A percentile compares a stretch with the other conserved stretches of the same genome.
These are phyloP conservation scores for Haemorhous mexicanus DNA, from an alignment of 2,113 vertebrate genomes.

Conservation along the genomic window DNA sequence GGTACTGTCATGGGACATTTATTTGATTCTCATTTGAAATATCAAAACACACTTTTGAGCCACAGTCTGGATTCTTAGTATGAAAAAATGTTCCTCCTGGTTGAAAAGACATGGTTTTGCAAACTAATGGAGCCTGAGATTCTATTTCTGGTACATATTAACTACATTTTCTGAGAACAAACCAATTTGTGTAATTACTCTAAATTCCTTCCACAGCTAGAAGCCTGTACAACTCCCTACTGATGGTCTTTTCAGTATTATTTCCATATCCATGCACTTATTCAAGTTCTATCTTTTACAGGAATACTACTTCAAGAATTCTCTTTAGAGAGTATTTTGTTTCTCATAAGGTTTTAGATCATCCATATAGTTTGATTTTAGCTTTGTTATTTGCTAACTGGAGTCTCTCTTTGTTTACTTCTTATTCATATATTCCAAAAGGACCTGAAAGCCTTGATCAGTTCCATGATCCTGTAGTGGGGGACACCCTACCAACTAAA, in stretches of 20 bases:
- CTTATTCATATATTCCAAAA: not conserved
- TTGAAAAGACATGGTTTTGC: not conserved
- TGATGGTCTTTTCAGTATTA: not conserved
- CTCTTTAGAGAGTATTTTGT: not conserved
- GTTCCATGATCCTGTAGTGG: not conserved
- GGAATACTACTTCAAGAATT: not conserved
- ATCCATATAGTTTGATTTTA: not conserved
- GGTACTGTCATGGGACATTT: not conserved
- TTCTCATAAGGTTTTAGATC: not conserved
- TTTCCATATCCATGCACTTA: not conserved
- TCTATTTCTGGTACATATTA: constrained; percentile 27
- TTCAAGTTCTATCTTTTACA: not conserved
- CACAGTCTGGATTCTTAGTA: not conserved
- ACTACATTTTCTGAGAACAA: constrained; percentile 26
- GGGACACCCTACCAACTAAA: not conserved
- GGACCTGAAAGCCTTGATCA: not conserved
- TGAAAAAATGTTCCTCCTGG: not conserved
- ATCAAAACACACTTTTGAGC: constrained; percentile 27
- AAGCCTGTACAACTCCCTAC: not conserved
- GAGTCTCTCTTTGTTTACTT: not conserved
- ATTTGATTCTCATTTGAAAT: constrained; percentile 21
- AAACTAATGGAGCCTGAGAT: not conserved
- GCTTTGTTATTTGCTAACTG: not conserved
- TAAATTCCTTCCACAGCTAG: constrained; percentile 12
- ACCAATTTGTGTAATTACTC: not conserved